phyloP scores from a whole-genome alignment of 2,888 invertebrate genomes.

The Drosophila monieri region DNA sequence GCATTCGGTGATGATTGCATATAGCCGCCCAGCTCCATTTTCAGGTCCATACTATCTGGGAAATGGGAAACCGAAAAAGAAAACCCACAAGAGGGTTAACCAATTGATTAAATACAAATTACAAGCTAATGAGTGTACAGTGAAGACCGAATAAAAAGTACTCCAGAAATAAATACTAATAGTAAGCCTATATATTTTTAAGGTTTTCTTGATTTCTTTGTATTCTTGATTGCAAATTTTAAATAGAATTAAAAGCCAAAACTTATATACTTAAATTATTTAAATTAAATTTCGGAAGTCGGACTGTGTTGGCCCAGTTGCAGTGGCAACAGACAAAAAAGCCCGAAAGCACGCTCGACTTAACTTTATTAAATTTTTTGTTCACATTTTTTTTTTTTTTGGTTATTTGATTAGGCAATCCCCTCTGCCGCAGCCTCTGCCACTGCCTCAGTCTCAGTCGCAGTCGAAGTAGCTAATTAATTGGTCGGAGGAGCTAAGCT shows the following conservation, averaged over 20 bases:
- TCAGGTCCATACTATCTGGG: constrained; percentile 20
- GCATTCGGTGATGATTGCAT: constrained; percentile 65
- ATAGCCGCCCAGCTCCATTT: constrained; percentile 66
- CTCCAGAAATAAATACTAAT: neutral
- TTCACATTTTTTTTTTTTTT: constrained; percentile 41
- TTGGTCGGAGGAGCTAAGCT: constrained; percentile 42
- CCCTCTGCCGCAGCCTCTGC: neutral
- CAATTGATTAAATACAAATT: constrained; percentile 54
- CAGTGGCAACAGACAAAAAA: constrained; percentile 36
- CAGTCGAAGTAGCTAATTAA: constrained; percentile 55
- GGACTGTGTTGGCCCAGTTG: constrained; percentile 65
- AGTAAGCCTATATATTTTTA: too few species aligned
- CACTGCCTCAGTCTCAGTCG: constrained; percentile 3
- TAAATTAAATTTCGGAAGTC: constrained; percentile 4
- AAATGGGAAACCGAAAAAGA: constrained; percentile 11
- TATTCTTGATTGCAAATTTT: too few species aligned
- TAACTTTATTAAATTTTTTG: constrained; percentile 39
- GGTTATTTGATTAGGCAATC: constrained; percentile 41
- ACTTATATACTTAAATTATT: neutral
- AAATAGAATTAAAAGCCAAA: too few species aligned
- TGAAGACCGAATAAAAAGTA: neutral
- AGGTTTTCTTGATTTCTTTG: too few species aligned
- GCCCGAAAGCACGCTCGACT: constrained; percentile 63
- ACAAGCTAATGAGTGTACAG: constrained; percentile 21
- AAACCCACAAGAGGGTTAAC: constrained; percentile 41